phyloP scores from a whole-genome alignment of 2,113 vertebrate genomes.

The Tapirus terrestris region DNA sequence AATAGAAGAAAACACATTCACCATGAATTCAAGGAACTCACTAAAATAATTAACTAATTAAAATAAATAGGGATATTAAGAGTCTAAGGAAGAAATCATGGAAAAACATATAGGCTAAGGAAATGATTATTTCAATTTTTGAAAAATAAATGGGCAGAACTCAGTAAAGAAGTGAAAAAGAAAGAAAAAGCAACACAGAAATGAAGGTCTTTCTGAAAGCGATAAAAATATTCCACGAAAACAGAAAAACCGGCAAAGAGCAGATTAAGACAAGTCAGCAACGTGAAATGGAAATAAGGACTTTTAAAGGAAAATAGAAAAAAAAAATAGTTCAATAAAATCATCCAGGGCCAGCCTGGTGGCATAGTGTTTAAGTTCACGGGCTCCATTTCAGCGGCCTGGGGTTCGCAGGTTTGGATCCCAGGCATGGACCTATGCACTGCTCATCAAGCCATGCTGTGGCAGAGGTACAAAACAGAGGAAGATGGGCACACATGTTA shows the following conservation, averaged over 20 bases:
- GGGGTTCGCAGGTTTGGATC: no score
- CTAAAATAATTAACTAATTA: not conserved
- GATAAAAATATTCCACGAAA: not conserved
- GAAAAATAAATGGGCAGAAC: not conserved
- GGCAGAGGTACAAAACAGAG: no score
- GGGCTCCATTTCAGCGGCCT: no score
- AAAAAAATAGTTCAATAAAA: not conserved
- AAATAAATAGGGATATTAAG: not conserved
- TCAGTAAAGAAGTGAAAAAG: not conserved
- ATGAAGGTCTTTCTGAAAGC: not conserved
- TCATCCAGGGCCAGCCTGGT: no score
- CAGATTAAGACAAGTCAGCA: not conserved
- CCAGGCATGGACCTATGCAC: no score
- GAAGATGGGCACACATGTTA: no score
- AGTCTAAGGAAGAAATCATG: not conserved
- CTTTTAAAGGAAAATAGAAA: not conserved
- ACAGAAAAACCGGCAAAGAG: not conserved
- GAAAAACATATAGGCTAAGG: not conserved
- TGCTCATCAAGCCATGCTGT: no score
- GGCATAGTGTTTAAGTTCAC: no score
- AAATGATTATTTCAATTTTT: not conserved
- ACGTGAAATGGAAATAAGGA: not conserved
- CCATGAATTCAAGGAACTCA: slow-evolving; percentile 20
- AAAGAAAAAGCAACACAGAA: not conserved
- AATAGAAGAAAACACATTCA: not conserved